Base-by-base conservation (phyloP, 2,888 invertebrate genomes). In the Drosophila mayaguana region DNA sequence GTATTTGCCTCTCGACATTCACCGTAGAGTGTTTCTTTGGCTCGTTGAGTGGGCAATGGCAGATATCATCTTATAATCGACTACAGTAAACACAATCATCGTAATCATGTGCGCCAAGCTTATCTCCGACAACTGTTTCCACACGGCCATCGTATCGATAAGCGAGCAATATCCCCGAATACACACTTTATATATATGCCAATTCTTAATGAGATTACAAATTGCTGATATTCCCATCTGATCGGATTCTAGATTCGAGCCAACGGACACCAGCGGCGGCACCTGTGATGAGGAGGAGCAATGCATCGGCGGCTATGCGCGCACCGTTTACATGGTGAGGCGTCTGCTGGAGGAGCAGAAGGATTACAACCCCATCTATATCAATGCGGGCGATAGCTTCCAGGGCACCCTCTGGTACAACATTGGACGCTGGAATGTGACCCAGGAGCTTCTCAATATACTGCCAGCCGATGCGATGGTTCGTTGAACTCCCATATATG, bases 361-460 rank as follows among this genome's bases (percentile, higher is more conserved):
- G 78, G 94, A 95, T 66, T 93, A 93, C 75, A 94, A 95, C 72
- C 94, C 96, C 0, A 91, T 97, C 22, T 94, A 97, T 40, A 92
- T 97, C 63, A 97, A 97, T 90, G 97, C 96, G 0, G 97, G 97
- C 0, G 97, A 97, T 92, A 96, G 96, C 90, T 97, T 95, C 91
- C 97, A 97, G 91, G 97, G 97, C 11, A 97, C 97, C 0, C 93
- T 96, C n/a, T 97, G 96, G 96, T 97, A 97, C 88, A 95, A 95
- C 20, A 86, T 96, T 7, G 94, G 95, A n/a, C 94, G 95, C 81
- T 96, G 96, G 95, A 95, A 95, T 78, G 95, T 96, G 0, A 96
- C 96, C 0, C 95, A 96, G 59, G 91, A 95, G 81, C 96, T 97
- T 83, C 94, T 97, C 93, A 97, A 97, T 89, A 92, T 95, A 81